Percentiles rank a stretch among this genome's conserved stretches.
Evolutionary conservation across 2,888 invertebrate genomes (phyloP).

Genomic region (Phymatocera aterrima): DNA sequence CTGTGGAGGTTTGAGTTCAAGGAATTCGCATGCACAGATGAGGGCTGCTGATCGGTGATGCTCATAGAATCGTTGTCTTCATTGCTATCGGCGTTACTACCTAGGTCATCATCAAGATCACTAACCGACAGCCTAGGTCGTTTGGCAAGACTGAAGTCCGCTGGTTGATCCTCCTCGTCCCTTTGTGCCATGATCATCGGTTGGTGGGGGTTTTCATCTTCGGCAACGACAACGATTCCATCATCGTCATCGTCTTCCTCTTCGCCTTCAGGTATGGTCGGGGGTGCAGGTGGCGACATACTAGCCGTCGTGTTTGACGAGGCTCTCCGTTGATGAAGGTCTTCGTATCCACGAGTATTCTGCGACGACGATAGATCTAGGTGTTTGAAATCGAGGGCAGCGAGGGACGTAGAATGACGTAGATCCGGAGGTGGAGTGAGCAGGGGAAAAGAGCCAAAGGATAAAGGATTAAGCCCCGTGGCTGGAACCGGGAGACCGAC

Average conservation of each 20-base stretch:
- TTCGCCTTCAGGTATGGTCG: slow-evolving; percentile 66
- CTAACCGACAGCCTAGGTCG: slow-evolving; percentile 78
- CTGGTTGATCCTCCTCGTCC: slow-evolving; percentile 78
- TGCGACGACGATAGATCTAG: slow-evolving; percentile 77
- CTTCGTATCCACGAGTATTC: slow-evolving; percentile 73
- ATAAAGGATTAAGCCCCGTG: slow-evolving; percentile 83
- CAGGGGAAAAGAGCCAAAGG: slow-evolving; percentile 88
- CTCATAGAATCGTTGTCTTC: slow-evolving; percentile 74
- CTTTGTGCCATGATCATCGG: slow-evolving; percentile 64
- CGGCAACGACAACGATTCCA: slow-evolving; percentile 87
- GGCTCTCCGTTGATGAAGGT: slow-evolving; percentile 78
- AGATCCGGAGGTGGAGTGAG: slow-evolving; percentile 84
- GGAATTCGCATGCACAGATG: slow-evolving; percentile 53
- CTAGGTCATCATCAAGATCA: slow-evolving; percentile 77
- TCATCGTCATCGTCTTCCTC: slow-evolving; percentile 78
- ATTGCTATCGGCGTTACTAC: slow-evolving; percentile 81
- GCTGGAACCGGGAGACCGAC: slow-evolving; percentile 80
- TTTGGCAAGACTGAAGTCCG: slow-evolving; percentile 84
- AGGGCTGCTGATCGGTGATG: slow-evolving; percentile 60
- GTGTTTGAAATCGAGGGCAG: slow-evolving; percentile 81
- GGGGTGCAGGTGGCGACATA: slow-evolving; percentile 73
- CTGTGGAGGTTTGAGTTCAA: slow-evolving; percentile 64
- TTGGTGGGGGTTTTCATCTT: slow-evolving; percentile 75
- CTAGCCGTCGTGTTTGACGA: slow-evolving; percentile 75
- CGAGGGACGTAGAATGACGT: slow-evolving; percentile 77